Evolutionary conservation across 2,113 vertebrate species (phyloP).

Genomic region (Turnix velox): DNA sequence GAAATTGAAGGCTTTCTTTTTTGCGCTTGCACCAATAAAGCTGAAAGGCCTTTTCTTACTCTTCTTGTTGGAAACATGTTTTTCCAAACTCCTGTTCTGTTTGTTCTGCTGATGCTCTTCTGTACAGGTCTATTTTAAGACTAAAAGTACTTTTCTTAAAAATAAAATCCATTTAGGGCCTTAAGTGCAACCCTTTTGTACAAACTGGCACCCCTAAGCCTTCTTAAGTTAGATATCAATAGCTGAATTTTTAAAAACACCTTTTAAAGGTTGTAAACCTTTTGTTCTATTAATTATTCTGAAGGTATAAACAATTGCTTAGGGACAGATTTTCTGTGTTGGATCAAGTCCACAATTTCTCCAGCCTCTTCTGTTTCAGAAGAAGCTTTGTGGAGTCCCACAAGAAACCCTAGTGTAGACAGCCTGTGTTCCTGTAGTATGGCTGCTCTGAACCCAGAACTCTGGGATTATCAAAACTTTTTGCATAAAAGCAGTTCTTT

Average conservation of each 20-base stretch:
- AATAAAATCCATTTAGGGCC: not conserved
- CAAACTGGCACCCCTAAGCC: not conserved
- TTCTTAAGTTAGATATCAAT: not conserved
- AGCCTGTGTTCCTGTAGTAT: not conserved
- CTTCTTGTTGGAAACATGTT: not conserved
- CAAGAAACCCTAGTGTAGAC: fast-evolving
- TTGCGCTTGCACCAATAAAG: not conserved
- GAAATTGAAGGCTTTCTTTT: not conserved
- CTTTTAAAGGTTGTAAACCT: not conserved
- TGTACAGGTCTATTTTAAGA: not conserved
- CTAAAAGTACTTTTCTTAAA: not conserved
- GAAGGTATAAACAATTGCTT: not conserved
- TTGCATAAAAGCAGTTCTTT: not conserved
- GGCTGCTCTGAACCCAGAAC: not conserved
- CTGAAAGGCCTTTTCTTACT: not conserved
- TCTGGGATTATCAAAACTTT: not conserved
- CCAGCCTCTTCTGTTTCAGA: not conserved
- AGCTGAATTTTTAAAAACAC: not conserved
- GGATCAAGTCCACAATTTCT: not conserved
- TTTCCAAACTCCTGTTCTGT: not conserved
- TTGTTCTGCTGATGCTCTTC: not conserved
- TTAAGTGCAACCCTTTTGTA: not conserved
- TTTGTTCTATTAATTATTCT: not conserved
- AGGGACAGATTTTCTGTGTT: not conserved
- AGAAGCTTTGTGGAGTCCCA: not conserved